phyloP scores from a whole-genome alignment of 2,797 vertebrate species.

The Paramormyrops hopkinsi region DNA sequence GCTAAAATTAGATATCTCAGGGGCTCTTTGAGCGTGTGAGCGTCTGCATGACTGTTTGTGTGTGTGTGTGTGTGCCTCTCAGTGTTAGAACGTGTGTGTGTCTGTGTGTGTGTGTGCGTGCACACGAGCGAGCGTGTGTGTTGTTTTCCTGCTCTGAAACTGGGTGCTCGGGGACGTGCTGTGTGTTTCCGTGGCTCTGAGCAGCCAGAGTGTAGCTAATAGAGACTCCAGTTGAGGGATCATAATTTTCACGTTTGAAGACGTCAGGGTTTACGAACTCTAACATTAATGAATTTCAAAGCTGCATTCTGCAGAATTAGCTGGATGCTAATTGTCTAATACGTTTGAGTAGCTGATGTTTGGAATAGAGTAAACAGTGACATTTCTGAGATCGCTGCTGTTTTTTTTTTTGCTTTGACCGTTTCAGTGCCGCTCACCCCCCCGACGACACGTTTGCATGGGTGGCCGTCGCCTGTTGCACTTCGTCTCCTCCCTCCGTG shows the following conservation, averaged over 20 bases:
- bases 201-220: conserved; percentile 28
- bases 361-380: background rate
- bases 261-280: background rate
- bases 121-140: background rate
- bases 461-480: conserved; percentile 60
- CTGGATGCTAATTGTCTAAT: background rate
- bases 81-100: background rate
- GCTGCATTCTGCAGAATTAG: background rate
- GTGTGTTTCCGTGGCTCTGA: conserved; percentile 43
- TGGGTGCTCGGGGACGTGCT: conserved; percentile 33
- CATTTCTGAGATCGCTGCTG: background rate
- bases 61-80: background rate
- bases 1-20: conserved; percentile 40
- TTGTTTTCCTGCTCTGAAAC: conserved; percentile 48
- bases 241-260: background rate
- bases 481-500: conserved; percentile 43
- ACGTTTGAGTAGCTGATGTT: background rate
- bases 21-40: conserved; percentile 25
- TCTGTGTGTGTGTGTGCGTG: background rate
- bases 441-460: conserved; percentile 40
- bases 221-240: background rate
- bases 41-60: background rate
- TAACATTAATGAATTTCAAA: background rate
- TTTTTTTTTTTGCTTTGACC: conserved; percentile 29
- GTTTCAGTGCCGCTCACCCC: conserved; percentile 36